These are phyloP conservation scores for Streptopelia turtur DNA, from an alignment of 2,797 vertebrate species.

Conservation along the genomic window DNA sequence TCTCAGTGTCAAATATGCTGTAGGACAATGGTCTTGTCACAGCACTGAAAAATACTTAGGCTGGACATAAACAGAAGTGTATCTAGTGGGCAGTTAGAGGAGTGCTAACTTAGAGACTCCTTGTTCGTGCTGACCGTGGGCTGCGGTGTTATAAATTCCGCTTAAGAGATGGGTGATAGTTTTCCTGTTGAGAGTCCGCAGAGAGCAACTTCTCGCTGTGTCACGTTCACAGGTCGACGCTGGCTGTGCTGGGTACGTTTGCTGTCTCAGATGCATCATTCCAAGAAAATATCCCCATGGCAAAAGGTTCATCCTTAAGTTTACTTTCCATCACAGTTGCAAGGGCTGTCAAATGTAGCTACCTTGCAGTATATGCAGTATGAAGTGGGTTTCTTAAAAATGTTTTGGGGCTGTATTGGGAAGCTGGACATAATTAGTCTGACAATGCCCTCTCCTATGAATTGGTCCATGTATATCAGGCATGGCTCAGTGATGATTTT, in stretches of 20 bases:
- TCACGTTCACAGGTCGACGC: background rate
- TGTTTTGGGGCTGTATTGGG: background rate
- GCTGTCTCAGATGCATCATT: background rate
- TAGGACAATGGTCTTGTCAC: background rate
- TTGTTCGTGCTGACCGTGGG: background rate
- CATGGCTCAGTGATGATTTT: background rate
- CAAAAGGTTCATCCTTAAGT: background rate
- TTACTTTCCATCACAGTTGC: background rate
- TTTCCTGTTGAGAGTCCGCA: constrained; percentile 21
- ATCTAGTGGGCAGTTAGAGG: background rate
- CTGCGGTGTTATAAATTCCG: background rate
- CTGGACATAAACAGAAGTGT: background rate
- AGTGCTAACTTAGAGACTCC: background rate
- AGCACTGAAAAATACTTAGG: background rate
- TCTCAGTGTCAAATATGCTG: background rate
- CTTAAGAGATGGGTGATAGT: constrained; percentile 8
- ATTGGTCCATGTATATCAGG: background rate
- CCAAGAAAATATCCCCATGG: background rate
- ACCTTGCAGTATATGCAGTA: background rate
- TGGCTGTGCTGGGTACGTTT: background rate
- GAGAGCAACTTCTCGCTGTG: constrained; percentile 32
- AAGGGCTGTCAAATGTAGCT: background rate
- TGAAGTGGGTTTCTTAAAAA: constrained; percentile 23
- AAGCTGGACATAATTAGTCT: background rate
- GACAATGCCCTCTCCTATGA: background rate